Percentiles rank a stretch among this genome's conserved stretches.
phyloP scores from a whole-genome alignment of 2,888 invertebrate species.

The Dorcus hopei region DNA sequence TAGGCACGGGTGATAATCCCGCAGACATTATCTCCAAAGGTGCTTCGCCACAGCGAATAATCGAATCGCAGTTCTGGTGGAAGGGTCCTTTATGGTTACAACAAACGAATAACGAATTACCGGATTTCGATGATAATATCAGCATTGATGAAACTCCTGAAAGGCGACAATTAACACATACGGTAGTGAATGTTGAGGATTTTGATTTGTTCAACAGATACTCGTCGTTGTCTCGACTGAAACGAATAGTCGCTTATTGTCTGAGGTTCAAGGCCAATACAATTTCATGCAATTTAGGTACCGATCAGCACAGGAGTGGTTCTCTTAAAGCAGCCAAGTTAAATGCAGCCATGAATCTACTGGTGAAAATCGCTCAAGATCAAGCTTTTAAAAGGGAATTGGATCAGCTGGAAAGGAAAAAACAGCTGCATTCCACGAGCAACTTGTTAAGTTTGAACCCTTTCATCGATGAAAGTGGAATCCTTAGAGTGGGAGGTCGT shows the following conservation, averaged over 20 bases:
- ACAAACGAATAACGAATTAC: neutral
- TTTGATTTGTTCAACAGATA: neutral
- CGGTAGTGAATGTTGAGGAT: neutral
- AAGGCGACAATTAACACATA: neutral
- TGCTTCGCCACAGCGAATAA: too few relatives aligned
- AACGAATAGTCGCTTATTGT: neutral
- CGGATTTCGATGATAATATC: neutral
- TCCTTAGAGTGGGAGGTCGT: conserved; percentile 13
- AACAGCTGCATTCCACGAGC: neutral
- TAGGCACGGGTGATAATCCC: conserved; percentile 25
- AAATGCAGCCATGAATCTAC: neutral
- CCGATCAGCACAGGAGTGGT: neutral
- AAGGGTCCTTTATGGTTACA: conserved; percentile 6
- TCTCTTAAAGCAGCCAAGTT: neutral
- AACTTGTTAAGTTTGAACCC: neutral
- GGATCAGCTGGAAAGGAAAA: neutral
- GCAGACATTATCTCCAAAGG: conserved; percentile 29
- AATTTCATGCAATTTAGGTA: too few relatives aligned
- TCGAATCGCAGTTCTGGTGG: conserved; percentile 29
- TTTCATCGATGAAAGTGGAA: conserved; percentile 7
- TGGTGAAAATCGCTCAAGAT: conserved; percentile 4
- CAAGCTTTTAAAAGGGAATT: conserved; percentile 1
- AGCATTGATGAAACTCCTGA: neutral
- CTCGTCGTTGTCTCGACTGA: neutral
- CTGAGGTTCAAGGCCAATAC: too few relatives aligned